phyloP scores from a whole-genome alignment of 2,888 invertebrate genomes.

The Drosophila glabriapex region DNA sequence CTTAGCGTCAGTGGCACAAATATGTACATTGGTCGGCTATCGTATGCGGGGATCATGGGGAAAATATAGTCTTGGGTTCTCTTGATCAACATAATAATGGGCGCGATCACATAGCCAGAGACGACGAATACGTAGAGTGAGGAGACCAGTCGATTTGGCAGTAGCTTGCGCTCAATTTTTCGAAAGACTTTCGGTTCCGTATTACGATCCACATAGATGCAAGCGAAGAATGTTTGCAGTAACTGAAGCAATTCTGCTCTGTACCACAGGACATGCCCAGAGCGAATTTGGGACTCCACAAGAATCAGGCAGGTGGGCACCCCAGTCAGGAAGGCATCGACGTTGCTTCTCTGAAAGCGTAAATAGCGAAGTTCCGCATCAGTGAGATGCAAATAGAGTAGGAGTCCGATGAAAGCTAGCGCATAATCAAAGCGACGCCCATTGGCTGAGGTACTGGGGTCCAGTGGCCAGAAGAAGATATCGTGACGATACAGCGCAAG shows the following conservation, averaged over 20 bases:
- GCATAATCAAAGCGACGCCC: slow-evolving; percentile 48
- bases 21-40: slow-evolving; percentile 45
- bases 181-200: slow-evolving; percentile 49
- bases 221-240: slow-evolving; percentile 62
- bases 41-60: slow-evolving; percentile 62
- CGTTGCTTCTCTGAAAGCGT: slow-evolving; percentile 35
- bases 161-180: slow-evolving; percentile 51
- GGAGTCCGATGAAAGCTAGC: slow-evolving; percentile 43
- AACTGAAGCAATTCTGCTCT: slow-evolving; percentile 55
- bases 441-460: slow-evolving; percentile 37
- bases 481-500: slow-evolving; percentile 66
- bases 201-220: slow-evolving; percentile 70
- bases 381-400: slow-evolving; percentile 55
- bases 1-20: slow-evolving; percentile 60
- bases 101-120: slow-evolving; percentile 47
- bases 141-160: slow-evolving; percentile 56
- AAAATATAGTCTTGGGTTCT: slow-evolving; percentile 47
- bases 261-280: slow-evolving; percentile 49
- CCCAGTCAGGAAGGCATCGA: slow-evolving; percentile 70
- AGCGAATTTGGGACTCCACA: slow-evolving; percentile 69
- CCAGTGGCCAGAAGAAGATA: slow-evolving; percentile 77
- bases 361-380: slow-evolving; percentile 75
- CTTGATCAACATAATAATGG: slow-evolving; percentile 49
- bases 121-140: slow-evolving; percentile 55
- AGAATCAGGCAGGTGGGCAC: slow-evolving; percentile 75